These are phyloP conservation scores for Lochmaea capreae DNA, from an alignment of 2,888 invertebrate species.

Conservation along the genomic window DNA sequence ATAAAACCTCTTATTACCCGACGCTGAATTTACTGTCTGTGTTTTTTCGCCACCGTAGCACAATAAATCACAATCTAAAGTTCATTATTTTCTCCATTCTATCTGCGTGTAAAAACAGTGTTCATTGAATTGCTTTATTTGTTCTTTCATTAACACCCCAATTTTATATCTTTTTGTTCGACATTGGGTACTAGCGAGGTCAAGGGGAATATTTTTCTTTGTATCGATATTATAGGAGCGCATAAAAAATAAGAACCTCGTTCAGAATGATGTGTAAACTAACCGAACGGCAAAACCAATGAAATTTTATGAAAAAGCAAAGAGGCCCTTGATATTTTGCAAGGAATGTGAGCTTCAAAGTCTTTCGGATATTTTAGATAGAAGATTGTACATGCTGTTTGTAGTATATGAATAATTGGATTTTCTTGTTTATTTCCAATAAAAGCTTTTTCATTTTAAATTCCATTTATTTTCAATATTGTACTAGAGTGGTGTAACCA, in stretches of 20 bases:
- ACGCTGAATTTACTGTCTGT: background rate
- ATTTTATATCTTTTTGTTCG: background rate
- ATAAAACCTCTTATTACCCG: background rate
- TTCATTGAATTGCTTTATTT: conserved; percentile 14
- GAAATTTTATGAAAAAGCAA: conserved; percentile 5
- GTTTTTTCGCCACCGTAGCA: background rate
- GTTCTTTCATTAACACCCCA: conserved; percentile 11
- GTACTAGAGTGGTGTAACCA: no score
- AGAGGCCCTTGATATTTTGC: background rate
- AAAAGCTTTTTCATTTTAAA: no score
- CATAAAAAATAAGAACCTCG: background rate
- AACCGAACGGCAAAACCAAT: background rate
- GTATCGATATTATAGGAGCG: background rate
- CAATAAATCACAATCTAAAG: conserved; percentile 12
- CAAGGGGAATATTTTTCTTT: background rate
- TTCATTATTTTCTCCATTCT: conserved; percentile 5
- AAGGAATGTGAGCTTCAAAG: background rate
- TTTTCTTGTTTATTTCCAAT: no score
- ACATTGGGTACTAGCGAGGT: background rate
- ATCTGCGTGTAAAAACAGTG: conserved; percentile 11
- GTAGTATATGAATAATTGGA: background rate
- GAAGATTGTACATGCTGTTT: background rate
- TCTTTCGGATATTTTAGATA: background rate
- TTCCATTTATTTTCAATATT: no score
- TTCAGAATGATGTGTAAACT: background rate